These are phyloP conservation scores for Spermophilus dauricus DNA, from an alignment of 2,113 vertebrate species.

Conservation along the genomic window DNA sequence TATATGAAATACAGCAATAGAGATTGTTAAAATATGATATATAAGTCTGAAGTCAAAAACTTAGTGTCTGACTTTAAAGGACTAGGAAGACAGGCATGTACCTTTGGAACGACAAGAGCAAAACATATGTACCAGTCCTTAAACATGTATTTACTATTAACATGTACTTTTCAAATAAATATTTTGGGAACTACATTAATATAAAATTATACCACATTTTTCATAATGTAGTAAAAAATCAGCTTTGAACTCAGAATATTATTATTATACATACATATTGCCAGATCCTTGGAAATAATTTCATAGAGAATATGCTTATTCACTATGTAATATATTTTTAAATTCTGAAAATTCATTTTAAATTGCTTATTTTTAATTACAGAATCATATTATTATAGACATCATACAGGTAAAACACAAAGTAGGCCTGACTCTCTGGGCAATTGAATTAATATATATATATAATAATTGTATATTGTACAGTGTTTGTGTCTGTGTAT, in stretches of 20 bases:
- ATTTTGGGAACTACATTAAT: conserved; percentile 91
- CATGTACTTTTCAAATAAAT: conserved; percentile 91
- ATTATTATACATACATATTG: conserved; percentile 36
- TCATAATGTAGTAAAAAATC: conserved; percentile 91
- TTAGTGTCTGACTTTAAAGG: not conserved
- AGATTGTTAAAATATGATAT: not conserved
- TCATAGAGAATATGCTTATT: conserved; percentile 77
- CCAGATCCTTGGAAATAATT: conserved; percentile 68
- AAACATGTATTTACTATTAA: conserved; percentile 35
- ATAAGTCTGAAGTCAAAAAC: not conserved
- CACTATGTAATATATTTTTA: conserved; percentile 64
- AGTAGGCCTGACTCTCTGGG: conserved; percentile 65
- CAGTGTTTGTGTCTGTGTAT: not conserved
- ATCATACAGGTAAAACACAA: conserved; percentile 42
- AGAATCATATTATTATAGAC: conserved; percentile 51
- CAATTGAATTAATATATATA: conserved; percentile 60
- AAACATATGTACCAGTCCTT: not conserved
- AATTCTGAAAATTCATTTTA: no score
- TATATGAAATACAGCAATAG: no score
- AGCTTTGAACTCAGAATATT: conserved; percentile 77
- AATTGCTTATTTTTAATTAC: no score
- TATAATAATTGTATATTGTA: no score
- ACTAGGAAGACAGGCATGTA: not conserved
- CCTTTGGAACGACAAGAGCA: not conserved
- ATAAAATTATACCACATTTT: conserved; percentile 94